Evolutionary conservation across 2,113 vertebrate species (phyloP).

Genomic region (Aplodontia rufa): DNA sequence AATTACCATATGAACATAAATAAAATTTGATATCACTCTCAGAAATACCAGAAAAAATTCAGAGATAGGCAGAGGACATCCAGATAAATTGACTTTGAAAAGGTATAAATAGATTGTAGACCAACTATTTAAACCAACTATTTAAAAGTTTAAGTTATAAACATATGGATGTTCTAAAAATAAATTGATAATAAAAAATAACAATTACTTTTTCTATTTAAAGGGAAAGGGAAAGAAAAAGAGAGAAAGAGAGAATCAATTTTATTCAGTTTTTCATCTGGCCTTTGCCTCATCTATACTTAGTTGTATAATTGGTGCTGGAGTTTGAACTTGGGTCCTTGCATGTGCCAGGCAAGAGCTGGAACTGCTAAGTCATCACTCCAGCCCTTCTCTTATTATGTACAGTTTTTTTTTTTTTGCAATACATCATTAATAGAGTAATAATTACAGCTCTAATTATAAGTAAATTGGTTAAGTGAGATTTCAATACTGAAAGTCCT

Average conservation of each 20-base stretch:
- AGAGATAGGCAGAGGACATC: background rate
- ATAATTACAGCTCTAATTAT: constrained; percentile 14
- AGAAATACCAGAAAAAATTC: background rate
- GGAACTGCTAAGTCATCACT: too few relatives aligned
- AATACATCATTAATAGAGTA: background rate
- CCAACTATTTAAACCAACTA: background rate
- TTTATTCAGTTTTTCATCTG: too few relatives aligned
- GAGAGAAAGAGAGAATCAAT: too few relatives aligned
- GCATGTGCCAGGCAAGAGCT: too few relatives aligned
- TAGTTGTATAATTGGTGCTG: too few relatives aligned
- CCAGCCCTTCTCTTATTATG: too few relatives aligned
- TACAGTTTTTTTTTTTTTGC: too few relatives aligned
- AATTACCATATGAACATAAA: background rate
- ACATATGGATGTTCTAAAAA: background rate
- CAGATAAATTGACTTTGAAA: background rate
- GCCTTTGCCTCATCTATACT: too few relatives aligned
- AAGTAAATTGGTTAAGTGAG: background rate
- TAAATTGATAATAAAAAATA: constrained; percentile 5
- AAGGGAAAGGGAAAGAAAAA: too few relatives aligned
- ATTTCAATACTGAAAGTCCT: background rate
- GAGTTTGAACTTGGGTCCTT: too few relatives aligned
- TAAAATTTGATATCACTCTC: background rate
- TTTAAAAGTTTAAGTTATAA: background rate
- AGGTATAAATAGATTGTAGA: background rate
- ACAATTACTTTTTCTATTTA: background rate